Conservation (phyloP, 2,113 vertebrate genomes). For the Himantopus leucocephalus region DNA sequence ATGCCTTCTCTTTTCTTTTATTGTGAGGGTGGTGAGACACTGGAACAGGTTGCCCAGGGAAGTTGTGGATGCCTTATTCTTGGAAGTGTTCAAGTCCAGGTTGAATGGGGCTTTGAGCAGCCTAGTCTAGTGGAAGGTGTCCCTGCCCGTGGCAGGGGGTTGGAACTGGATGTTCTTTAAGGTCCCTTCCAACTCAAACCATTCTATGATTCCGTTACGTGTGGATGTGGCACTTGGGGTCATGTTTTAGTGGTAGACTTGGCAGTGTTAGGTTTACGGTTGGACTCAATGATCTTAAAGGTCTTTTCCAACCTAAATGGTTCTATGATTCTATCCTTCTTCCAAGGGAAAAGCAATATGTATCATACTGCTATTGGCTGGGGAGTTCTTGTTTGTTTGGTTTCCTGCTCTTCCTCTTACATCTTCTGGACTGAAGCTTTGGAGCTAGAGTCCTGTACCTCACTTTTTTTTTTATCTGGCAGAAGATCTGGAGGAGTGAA, state of each 20-base stretch:
- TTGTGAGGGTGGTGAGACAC: neutral
- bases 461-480: neutral
- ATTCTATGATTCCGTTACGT: rapidly evolving
- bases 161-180: neutral
- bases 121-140: neutral
- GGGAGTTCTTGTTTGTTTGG: neutral
- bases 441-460: neutral
- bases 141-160: neutral
- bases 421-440: neutral
- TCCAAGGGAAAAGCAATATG: neutral
- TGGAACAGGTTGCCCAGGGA: neutral
- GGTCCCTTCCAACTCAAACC: neutral
- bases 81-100: neutral
- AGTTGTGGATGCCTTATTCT: neutral
- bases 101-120: neutral
- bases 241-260: neutral
- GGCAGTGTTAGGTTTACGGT: neutral
- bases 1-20: neutral
- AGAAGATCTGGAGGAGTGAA: neutral
- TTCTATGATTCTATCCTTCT: neutral
- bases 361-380: neutral
- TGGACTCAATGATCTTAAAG: neutral
- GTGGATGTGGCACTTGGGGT: neutral
- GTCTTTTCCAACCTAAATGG: neutral
- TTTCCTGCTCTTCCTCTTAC: neutral